Evolutionary conservation across 2,888 invertebrate genomes (phyloP).

Genomic region (Petrolisthes cinctipes): DNA sequence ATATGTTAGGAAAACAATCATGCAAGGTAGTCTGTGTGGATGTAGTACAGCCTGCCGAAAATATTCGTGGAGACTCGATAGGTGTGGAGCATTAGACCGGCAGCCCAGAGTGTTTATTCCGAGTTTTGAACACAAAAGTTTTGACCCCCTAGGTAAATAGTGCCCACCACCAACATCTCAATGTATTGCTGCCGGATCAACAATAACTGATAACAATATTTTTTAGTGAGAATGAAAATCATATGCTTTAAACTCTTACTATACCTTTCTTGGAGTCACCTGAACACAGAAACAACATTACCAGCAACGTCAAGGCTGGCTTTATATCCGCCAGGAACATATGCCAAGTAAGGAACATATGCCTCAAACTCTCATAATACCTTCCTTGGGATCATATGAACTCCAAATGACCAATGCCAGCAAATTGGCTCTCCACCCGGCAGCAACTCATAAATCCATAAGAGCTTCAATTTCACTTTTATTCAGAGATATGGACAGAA

Average conservation of each 20-base stretch:
- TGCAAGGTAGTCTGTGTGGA: too few relatives aligned
- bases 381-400: not conserved
- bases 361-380: not conserved
- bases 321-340: not conserved
- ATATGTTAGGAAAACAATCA: too few relatives aligned
- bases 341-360: not conserved
- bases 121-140: constrained; percentile 5
- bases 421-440: not conserved
- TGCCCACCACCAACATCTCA: not conserved
- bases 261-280: not conserved
- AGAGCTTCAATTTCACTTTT: too few relatives aligned
- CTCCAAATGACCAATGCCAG: not conserved
- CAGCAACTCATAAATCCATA: not conserved
- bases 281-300: not conserved
- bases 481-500: too few relatives aligned
- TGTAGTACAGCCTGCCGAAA: too few relatives aligned
- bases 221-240: not conserved
- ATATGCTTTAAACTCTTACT: not conserved
- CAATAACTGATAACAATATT: too few relatives aligned
- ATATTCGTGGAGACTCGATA: too few relatives aligned
- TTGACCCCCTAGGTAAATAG: not conserved
- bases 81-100: too few relatives aligned
- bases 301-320: not conserved
- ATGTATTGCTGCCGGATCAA: not conserved
- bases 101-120: not conserved